These are phyloP conservation scores for Venustaconcha ellipsiformis DNA, from an alignment of 1,140 invertebrate genomes.

Conservation along the genomic window DNA sequence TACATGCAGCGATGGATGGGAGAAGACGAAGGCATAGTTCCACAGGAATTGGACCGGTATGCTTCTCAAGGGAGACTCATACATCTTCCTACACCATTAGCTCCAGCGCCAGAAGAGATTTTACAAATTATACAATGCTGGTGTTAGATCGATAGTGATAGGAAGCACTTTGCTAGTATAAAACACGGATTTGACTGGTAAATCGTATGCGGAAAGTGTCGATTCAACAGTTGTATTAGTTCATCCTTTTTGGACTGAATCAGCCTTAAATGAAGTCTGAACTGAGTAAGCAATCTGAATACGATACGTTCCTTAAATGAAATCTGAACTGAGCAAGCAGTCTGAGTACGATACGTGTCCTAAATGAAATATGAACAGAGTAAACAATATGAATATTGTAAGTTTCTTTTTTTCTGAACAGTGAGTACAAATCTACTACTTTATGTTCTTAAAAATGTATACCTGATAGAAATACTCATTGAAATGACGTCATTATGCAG, in stretches of 20 bases:
- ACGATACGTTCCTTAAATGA: no score
- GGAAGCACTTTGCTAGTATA: constrained; percentile 4
- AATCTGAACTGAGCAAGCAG: no score
- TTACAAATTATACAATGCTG: constrained; percentile 9
- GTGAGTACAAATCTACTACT: no score
- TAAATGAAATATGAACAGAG: no score
- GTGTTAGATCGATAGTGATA: constrained; percentile 13
- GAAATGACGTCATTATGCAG: no score
- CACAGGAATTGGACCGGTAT: background rate
- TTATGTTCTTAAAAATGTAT: no score
- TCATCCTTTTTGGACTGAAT: background rate
- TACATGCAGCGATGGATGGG: constrained; percentile 7
- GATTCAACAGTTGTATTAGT: constrained; percentile 1
- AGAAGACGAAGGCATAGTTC: background rate
- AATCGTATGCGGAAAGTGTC: constrained; percentile 3
- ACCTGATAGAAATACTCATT: no score
- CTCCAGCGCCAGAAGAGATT: constrained; percentile 10
- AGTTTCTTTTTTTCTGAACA: no score
- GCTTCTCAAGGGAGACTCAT: background rate
- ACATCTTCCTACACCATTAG: constrained; percentile 3
- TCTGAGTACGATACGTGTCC: no score
- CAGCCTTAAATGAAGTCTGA: no score
- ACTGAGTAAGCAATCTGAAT: no score
- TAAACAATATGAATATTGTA: no score
- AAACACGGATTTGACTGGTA: constrained; percentile 9